These are phyloP conservation scores for Choreutis nemorana DNA, from an alignment of 2,888 invertebrate species.

Conservation along the genomic window DNA sequence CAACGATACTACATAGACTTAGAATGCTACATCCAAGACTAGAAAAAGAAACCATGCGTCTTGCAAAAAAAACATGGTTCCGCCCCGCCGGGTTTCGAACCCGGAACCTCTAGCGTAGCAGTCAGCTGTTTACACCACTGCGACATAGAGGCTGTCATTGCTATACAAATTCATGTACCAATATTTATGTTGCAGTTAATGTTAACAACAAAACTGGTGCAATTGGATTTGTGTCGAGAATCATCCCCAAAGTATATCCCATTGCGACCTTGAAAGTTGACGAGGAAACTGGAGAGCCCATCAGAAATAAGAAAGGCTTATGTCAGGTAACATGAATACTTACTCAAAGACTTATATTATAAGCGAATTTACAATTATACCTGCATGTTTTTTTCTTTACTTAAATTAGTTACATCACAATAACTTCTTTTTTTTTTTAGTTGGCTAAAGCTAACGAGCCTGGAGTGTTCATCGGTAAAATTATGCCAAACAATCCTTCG, in stretches of 20 bases:
- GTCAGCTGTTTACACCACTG: too few relatives aligned
- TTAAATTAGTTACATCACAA: background rate
- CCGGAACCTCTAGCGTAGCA: too few relatives aligned
- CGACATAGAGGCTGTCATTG: too few relatives aligned
- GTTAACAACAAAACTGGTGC: constrained; percentile 93
- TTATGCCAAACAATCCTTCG: constrained; percentile 88
- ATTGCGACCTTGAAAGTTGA: constrained; percentile 94
- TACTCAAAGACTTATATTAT: too few relatives aligned
- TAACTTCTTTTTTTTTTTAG: constrained; percentile 21
- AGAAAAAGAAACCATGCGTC: too few relatives aligned
- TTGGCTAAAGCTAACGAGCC: constrained; percentile 81
- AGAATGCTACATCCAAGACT: background rate
- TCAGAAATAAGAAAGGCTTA: constrained; percentile 87
- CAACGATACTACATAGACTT: too few relatives aligned
- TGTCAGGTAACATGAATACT: constrained; percentile 66
- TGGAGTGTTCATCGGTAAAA: constrained; percentile 98
- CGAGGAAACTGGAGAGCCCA: constrained; percentile 86
- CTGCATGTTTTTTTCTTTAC: background rate
- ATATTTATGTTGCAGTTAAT: constrained; percentile 74
- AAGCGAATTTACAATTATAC: too few relatives aligned
- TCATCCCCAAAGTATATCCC: constrained; percentile 90
- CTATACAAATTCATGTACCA: too few relatives aligned
- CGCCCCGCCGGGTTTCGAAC: too few relatives aligned
- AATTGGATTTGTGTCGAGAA: constrained; percentile 93
- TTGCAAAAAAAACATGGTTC: too few relatives aligned